phyloP scores from a whole-genome alignment of 2,113 vertebrate species.

The Halcyon malimbica region DNA sequence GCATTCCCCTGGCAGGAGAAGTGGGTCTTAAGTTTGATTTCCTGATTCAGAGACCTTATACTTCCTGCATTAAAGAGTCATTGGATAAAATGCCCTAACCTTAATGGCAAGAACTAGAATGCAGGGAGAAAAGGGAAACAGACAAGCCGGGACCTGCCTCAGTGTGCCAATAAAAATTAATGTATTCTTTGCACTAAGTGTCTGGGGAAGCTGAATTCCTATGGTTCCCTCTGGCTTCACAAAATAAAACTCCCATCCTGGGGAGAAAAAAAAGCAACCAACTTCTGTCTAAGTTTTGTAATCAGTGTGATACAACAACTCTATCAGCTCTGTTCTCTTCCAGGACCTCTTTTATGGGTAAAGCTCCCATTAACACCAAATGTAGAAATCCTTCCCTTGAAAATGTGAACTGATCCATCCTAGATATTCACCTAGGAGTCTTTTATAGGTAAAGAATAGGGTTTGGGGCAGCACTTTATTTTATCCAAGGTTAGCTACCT shows the following conservation, averaged over 20 bases:
- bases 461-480: neutral
- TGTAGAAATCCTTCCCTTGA: neutral
- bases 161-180: neutral
- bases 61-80: neutral
- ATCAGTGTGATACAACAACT: neutral
- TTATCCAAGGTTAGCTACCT: neutral
- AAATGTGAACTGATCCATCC: neutral
- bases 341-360: neutral
- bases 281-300: neutral
- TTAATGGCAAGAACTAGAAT: neutral
- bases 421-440: neutral
- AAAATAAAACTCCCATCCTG: neutral
- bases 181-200: neutral
- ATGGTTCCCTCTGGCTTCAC: neutral
- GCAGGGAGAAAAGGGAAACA: neutral
- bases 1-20: neutral
- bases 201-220: neutral
- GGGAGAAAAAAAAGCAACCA: neutral
- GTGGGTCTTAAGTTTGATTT: neutral
- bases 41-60: neutral
- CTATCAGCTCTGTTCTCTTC: neutral
- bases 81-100: neutral
- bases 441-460: neutral
- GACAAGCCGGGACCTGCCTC: neutral
- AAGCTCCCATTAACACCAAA: neutral